Base-by-base conservation (phyloP, 2,113 vertebrate genomes). In the Anas platyrhynchos region DNA sequence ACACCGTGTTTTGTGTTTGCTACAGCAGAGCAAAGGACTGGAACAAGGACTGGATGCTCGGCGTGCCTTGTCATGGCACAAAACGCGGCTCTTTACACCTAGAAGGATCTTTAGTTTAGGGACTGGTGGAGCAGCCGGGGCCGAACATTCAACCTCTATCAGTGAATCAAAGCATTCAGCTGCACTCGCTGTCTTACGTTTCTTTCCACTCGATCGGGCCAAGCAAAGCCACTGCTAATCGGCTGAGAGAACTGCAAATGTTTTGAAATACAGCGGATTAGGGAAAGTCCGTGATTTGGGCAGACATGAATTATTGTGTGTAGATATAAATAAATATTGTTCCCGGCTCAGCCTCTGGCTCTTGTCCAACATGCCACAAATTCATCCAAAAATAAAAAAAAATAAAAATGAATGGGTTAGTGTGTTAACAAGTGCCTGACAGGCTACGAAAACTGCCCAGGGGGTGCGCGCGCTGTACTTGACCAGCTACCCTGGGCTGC, bases 241-340 rank as follows among this genome's bases (percentile, higher is more conserved):
- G 54, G 87, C 36, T 77, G 93, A 91, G 87, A 93, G 93, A 94
- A 91, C 91, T 94, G 97, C 89, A 96, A 98, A 96, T 96, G 97
- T 97, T 98, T 98, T 91, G 94, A 97, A 96, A 97, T 52, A 34
- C 83, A 71, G 89, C 6, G 84, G 96, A 97, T 97, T 90, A 96
- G 89, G 95, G 86, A 93, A 94, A 95, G 93, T 81, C 88, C 71
- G 11, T 84, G 93, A 89, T 95, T 97, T 89, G 85, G 91, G 93
- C 89, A 97, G 97, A 85, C 94, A 86, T 96, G 91, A 98, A 98
- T 97, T 97, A 97, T 96, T 97, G 92, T 97, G 96, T 91, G 89
- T 66, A 97, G 96, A 97, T 97, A 98, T 94, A 98, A 98, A 98
- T 97, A 98, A 98, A 98, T 97, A 98, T 98, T 98, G 96, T 97